Conservation (phyloP, 1,140 invertebrate species). For the Cydia strobilella region DNA sequence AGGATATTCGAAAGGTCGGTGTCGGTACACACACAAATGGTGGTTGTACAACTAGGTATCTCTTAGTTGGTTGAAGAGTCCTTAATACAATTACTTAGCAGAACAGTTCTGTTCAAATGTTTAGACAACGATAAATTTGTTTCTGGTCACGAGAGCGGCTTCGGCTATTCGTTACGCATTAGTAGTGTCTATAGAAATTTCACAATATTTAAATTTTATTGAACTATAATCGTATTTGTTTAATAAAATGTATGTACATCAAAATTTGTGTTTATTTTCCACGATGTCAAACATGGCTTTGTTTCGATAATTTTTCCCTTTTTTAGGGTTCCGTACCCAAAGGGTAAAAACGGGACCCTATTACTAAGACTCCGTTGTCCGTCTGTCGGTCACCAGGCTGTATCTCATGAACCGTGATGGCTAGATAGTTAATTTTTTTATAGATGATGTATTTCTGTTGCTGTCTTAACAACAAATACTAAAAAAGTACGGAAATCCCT, state of each 20-base stretch:
- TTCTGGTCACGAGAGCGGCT: background rate
- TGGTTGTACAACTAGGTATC: background rate
- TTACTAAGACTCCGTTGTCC: no score
- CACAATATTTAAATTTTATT: conserved; percentile 2
- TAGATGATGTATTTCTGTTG: no score
- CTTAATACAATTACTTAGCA: background rate
- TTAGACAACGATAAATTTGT: background rate
- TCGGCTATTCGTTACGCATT: conserved; percentile 1
- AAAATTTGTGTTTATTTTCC: background rate
- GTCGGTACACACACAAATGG: no score
- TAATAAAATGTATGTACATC: conserved; percentile 14
- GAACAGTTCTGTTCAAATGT: background rate
- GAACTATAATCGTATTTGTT: conserved; percentile 7
- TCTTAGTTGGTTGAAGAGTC: background rate
- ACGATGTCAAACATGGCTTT: background rate
- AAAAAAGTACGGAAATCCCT: no score
- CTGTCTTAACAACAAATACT: no score
- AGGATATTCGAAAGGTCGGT: no score
- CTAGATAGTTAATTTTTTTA: no score
- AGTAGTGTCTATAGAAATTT: background rate
- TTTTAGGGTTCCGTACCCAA: no score
- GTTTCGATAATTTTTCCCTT: no score
- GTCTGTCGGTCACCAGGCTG: no score
- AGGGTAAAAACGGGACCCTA: no score
- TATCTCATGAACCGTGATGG: no score